Evolutionary conservation across 64 coral and sea anemone species (phyloP).

Genomic region (Stichodactyla helianthus): DNA sequence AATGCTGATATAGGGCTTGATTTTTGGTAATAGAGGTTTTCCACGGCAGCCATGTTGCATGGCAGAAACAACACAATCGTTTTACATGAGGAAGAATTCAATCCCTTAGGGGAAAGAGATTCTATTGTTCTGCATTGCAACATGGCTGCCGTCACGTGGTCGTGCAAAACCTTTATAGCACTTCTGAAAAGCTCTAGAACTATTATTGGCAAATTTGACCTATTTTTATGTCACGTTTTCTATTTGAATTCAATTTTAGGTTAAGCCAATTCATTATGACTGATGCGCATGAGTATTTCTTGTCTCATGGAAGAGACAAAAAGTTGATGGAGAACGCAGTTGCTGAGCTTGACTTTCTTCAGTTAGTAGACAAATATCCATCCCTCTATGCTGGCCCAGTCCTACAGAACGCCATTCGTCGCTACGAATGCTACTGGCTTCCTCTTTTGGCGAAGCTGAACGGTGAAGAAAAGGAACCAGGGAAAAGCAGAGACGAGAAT

Average conservation of each 20-base stretch:
- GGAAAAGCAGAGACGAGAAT: background rate
- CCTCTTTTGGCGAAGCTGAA: constrained; percentile 16
- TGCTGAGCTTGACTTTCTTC: constrained; percentile 39
- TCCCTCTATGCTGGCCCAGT: constrained; percentile 18
- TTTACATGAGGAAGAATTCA: too few relatives aligned
- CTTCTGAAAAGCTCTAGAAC: too few relatives aligned
- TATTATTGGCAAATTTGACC: too few relatives aligned
- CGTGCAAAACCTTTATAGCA: too few relatives aligned
- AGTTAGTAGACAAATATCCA: constrained; percentile 30
- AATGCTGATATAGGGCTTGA: too few relatives aligned
- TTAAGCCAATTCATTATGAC: background rate
- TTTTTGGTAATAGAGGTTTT: too few relatives aligned
- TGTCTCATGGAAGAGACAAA: constrained; percentile 1
- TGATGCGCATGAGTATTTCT: background rate
- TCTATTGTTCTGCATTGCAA: too few relatives aligned
- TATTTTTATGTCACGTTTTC: background rate
- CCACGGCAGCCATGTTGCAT: too few relatives aligned
- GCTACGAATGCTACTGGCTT: constrained; percentile 63
- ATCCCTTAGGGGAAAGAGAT: too few relatives aligned
- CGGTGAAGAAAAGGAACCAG: background rate
- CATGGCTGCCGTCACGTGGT: too few relatives aligned
- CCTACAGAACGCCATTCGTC: constrained; percentile 53
- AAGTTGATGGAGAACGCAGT: constrained; percentile 26
- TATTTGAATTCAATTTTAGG: background rate
- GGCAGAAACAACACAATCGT: too few relatives aligned